Base-by-base conservation (phyloP, 2,888 invertebrate species). In the Blera fallax region DNA sequence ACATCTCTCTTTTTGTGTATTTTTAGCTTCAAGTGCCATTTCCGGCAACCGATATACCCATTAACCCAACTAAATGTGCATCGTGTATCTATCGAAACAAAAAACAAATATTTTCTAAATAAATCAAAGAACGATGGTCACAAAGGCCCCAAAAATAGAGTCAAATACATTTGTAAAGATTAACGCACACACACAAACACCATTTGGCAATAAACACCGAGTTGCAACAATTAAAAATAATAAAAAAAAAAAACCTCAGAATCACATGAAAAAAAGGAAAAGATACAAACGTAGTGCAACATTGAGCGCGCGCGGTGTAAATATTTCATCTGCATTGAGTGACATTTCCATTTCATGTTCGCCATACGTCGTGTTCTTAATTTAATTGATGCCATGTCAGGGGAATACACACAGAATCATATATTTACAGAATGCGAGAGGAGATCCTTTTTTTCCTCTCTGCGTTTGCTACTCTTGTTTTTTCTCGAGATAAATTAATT, bases 301-400 rank as follows among this genome's bases (percentile, higher is more conserved):
- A 37, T 56, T 40, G 80, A 11, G 11, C 27, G 52, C 29, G 50
- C 16, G 18, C 52, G 40, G 52, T 72, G 64, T 60, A 81, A 81
- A 77, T 81, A 81, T 72, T 81, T 81, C 81, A 81, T 85, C 52
- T 14, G 18, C 18, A 50, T 52, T 67, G 85, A 85, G 70, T 65
- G 81, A 85, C 85, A 80, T 70, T 85, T 76, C 65, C 84, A 76
- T 76, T 70, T 85, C 65, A 81, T 72, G 81, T 81, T 85, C 48
- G 80, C 65, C 27, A 56, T 74, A 64, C 58, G 64, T 70, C 72
- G 80, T 81, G 76, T 72, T 85, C 62, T 72, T 81, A 72, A 81
- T 81, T 76, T 80, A 80, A 85, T 80, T 85, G 81, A 85, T 81
- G 84, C 43, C 83, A 73, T 80, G 74, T 84, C 80, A 77, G 14